Base-by-base conservation (phyloP, 2,113 vertebrate genomes). In the Nerophis ophidion region DNA sequence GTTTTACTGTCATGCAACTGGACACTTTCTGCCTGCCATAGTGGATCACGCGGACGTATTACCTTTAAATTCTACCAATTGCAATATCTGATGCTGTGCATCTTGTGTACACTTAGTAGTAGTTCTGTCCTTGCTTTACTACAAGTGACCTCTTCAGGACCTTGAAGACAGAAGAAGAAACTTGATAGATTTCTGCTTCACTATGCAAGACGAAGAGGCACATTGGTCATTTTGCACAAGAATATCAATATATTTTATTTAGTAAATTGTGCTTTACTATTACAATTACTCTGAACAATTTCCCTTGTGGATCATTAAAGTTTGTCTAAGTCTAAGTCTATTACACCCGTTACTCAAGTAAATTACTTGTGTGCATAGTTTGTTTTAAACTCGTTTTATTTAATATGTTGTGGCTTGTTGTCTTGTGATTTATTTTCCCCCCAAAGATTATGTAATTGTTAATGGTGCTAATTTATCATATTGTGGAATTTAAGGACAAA, bases 61-160 rank as follows among this genome's bases (percentile, higher is more conserved):
- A 52, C 51, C 47, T 57, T 15, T 46, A 50, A 71, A 57, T 48
- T 38, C 67, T 64, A 61, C 62, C 61, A 47, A 75, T 60, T 58
- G 38, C 8, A n/a, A 50, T 34, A 61, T 40, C 9, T 33, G 71
- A 82, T 83, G 66, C 77, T 49, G 52, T 79, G 75, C 66, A 78
- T 84, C 76, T 51, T 42, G 49, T 63, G 42, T 51, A 60, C 51
- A 44, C 48, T 56, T 64, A 54, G 0, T 45, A 55, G 34, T 60
- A 64, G 53, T 64, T 33, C 52, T 61, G 52, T 58, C 34, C 42
- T 62, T n/a, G 13, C 61, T 50, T 44, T 44, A 12, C 16, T 49
- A 47, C 7, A 34, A 10, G 42, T 52, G 44, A 61, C 38, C 17
- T 10, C 14, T 13, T 17, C 51, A 8, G 14, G 11, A 46, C 11